Evolutionary conservation across 37 sponge, comb jelly and placozoan genomes (phyloP).

Genomic region (Tethya wilhelma): DNA sequence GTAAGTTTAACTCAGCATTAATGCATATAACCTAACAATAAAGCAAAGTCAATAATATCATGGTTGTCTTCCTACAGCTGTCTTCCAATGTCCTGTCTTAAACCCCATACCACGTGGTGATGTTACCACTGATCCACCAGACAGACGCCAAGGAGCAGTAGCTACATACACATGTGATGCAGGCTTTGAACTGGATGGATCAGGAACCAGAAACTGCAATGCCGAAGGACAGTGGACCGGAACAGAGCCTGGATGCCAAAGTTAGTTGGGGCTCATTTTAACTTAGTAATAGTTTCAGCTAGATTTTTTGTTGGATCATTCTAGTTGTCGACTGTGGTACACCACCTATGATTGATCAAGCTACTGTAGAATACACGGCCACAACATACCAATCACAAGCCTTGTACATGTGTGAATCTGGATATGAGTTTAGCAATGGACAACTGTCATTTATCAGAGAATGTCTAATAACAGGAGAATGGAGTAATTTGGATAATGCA

Average conservation of each 20-base stretch:
- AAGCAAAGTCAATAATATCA: background rate
- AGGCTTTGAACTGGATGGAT: background rate
- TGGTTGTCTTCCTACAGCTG: background rate
- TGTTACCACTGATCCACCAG: background rate
- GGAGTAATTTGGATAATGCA: no score
- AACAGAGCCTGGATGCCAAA: background rate
- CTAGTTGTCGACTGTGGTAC: background rate
- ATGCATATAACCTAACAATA: background rate
- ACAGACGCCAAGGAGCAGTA: background rate
- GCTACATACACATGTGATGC: background rate
- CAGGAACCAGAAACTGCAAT: background rate
- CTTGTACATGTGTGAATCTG: background rate
- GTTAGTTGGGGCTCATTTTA: no score
- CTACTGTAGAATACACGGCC: background rate
- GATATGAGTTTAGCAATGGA: background rate
- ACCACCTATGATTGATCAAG: background rate
- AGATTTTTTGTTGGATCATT: background rate
- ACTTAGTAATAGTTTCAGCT: no score
- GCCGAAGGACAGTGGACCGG: constrained; percentile 1
- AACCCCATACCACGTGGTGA: background rate
- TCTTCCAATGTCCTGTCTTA: background rate
- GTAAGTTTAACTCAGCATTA: background rate
- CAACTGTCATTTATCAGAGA: background rate
- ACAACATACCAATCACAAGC: background rate
- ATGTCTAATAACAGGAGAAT: background rate